Evolutionary conservation across 2,797 vertebrate genomes (phyloP).

Genomic region (Pachyuromys duprasi): DNA sequence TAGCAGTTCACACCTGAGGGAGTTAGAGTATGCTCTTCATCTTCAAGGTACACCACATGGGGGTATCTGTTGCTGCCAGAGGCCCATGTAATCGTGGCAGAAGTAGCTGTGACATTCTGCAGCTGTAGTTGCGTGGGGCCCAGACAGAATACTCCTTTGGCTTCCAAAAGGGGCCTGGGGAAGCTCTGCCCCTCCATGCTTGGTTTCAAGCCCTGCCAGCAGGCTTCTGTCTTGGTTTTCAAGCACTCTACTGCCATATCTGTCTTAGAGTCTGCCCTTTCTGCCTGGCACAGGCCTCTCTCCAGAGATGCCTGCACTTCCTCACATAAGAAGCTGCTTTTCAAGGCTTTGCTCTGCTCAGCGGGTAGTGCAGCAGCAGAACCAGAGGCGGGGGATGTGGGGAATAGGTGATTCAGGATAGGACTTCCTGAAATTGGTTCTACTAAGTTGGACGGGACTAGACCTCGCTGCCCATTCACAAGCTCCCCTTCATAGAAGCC

Average conservation of each 20-base stretch:
- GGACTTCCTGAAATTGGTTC: slow-evolving; percentile 91
- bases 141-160: slow-evolving; percentile 86
- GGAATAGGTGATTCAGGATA: slow-evolving; percentile 85
- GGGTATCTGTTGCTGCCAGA: slow-evolving; percentile 91
- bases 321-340: slow-evolving; percentile 87
- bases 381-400: slow-evolving; percentile 86
- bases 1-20: slow-evolving; percentile 90
- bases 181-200: slow-evolving; percentile 87
- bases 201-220: slow-evolving; percentile 87
- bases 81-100: slow-evolving; percentile 91
- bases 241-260: slow-evolving; percentile 90
- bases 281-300: slow-evolving; percentile 88
- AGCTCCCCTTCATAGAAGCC: slow-evolving; percentile 94
- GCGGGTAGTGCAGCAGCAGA: slow-evolving; percentile 87
- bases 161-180: slow-evolving; percentile 88
- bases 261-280: slow-evolving; percentile 87
- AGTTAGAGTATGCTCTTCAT: slow-evolving; percentile 88
- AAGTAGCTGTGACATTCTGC: slow-evolving; percentile 89
- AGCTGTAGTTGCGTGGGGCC: slow-evolving; percentile 88
- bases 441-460: slow-evolving; percentile 92
- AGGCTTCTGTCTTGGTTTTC: slow-evolving; percentile 87
- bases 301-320: slow-evolving; percentile 83
- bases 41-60: slow-evolving; percentile 90
- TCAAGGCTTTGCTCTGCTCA: slow-evolving; percentile 78
- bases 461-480: slow-evolving; percentile 91